Evolutionary conservation across 1,140 invertebrate genomes (phyloP).

Genomic region (Holotrichia oblita): DNA sequence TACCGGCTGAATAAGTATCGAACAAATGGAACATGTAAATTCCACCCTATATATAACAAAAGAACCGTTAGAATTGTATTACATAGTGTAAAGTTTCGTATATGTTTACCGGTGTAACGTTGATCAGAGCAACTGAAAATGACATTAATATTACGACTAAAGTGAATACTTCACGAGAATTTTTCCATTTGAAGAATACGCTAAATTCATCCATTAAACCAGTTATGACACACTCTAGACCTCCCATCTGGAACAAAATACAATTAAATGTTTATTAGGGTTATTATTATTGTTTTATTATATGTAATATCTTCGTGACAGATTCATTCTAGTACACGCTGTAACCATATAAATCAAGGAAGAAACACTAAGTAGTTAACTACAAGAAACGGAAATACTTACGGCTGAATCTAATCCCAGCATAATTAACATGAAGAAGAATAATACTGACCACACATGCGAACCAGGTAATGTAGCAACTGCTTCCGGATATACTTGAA

Average conservation of each 20-base stretch:
- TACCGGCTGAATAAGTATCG: slow-evolving; percentile 86
- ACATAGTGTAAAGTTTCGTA: neutral
- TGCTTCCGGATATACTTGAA: slow-evolving; percentile 92
- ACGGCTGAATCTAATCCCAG: slow-evolving; percentile 81
- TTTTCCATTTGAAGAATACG: slow-evolving; percentile 67
- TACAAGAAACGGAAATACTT: slow-evolving; percentile 50
- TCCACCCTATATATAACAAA: slow-evolving; percentile 73
- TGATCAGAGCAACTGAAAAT: slow-evolving; percentile 80
- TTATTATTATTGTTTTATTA: neutral
- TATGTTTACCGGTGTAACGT: slow-evolving; percentile 76
- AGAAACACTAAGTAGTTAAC: no score
- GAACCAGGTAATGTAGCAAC: slow-evolving; percentile 88
- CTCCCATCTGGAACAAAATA: slow-evolving; percentile 75
- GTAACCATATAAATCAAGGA: no score
- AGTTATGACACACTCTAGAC: slow-evolving; percentile 85
- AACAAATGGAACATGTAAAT: slow-evolving; percentile 88
- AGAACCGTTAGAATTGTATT: neutral
- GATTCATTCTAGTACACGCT: no score
- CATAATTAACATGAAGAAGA: slow-evolving; percentile 96
- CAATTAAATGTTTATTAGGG: neutral
- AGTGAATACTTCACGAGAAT: slow-evolving; percentile 79
- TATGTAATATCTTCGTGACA: neutral
- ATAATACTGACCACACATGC: slow-evolving; percentile 90
- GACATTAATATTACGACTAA: slow-evolving; percentile 74
- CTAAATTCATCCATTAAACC: slow-evolving; percentile 81